Evolutionary conservation across 2,888 invertebrate genomes (phyloP).

Genomic region (Dioctria rufipes): DNA sequence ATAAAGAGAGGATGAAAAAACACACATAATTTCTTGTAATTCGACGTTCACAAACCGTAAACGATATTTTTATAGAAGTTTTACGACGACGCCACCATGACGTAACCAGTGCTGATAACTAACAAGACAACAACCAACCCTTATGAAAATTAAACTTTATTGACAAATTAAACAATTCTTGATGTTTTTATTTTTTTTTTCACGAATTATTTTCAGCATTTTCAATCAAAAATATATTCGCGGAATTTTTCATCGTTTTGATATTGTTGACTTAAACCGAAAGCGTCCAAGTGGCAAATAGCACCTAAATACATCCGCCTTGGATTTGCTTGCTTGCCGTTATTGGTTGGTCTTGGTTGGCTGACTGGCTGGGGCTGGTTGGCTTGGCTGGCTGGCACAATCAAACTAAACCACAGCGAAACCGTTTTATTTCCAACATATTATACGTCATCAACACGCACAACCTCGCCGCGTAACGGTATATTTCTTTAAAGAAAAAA

Average conservation of each 20-base stretch:
- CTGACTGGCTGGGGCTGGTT: too few species aligned
- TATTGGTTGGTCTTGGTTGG: too few species aligned
- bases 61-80: too few species aligned
- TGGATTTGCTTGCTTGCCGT: not conserved
- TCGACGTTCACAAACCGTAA: too few species aligned
- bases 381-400: not conserved
- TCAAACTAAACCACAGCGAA: slow-evolving; percentile 38
- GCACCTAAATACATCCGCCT: slow-evolving; percentile 41
- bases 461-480: slow-evolving; percentile 33
- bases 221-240: too few species aligned
- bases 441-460: slow-evolving; percentile 46
- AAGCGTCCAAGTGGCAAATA: slow-evolving; percentile 19
- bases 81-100: too few species aligned
- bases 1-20: too few species aligned
- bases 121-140: not conserved
- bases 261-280: not conserved
- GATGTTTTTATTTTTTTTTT: too few species aligned
- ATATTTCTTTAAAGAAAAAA: slow-evolving; percentile 35
- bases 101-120: not conserved
- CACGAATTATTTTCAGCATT: too few species aligned
- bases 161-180: not conserved
- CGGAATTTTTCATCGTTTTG: too few species aligned
- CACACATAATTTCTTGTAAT: too few species aligned
- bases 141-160: not conserved
- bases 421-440: slow-evolving; percentile 46